Base-by-base conservation (phyloP, 2,797 vertebrate species). In the Parambassis ranga region DNA sequence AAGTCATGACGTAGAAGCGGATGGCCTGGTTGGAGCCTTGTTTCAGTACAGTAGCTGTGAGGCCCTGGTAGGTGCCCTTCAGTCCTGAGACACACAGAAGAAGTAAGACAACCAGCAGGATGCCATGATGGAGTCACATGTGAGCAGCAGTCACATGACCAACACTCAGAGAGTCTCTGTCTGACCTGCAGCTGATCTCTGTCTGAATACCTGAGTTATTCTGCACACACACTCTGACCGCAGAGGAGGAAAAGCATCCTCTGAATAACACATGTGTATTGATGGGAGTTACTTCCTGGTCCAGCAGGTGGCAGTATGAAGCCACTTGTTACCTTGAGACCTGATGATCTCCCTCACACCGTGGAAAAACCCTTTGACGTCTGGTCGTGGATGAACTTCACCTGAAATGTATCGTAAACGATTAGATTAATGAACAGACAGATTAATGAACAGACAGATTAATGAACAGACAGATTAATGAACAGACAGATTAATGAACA, bases 1-100 rank as follows among this genome's bases (percentile, higher is more conserved):
- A 93, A 0, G 97, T 99, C 97, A 99, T 99, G 62, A 98, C 95
- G 0, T 93, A 99, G 90, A 99, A 99, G 36, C 97, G 95, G 62
- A 99, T 99, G 64, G 97, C 97, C 86, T 99, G 97, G 81, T 98
- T 98, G 2, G 96, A 98, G 14, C 97, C 97, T 75, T 99, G 97
- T 69, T 99, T 99, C 52, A 99, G 86, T 6, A 98, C 79, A 0
- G 97, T 99, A 2, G 97, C 96, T 0, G 97, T 99, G 5, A 99
- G 87, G 35, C 96, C 96, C 75, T 98, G 96, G 75, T 99, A 99
- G 0, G 96, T 99, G 50, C 97, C 97, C 77, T 72, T 94, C 24
- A 99, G 71, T 6, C 97, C 96, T 99, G 73, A 1, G 4, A 43
- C 0, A 39, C 39, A 61, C 6, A n/a, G n/a, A n/a, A n/a, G n/a